phyloP scores from a whole-genome alignment of 2,888 invertebrate species.

The Antheraea assamensis region DNA sequence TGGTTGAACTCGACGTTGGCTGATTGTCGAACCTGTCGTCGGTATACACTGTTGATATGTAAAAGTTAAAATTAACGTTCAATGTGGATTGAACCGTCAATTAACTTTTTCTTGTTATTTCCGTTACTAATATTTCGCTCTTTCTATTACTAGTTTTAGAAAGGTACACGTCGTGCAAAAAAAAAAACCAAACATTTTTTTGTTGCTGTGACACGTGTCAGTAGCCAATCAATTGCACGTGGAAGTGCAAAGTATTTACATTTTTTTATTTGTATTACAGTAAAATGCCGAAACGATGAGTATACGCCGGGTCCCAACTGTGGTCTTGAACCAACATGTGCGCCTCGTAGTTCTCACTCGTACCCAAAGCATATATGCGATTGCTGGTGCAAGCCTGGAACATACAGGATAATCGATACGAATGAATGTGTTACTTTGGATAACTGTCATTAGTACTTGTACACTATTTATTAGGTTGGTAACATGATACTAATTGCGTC shows the following conservation, averaged over 20 bases:
- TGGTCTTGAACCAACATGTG: slow-evolving; percentile 43
- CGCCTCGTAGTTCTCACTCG: slow-evolving; percentile 34
- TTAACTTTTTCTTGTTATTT: too few relatives aligned
- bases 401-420: slow-evolving; percentile 37
- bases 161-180: too few relatives aligned
- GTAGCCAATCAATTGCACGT: background rate
- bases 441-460: slow-evolving; percentile 20
- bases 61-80: too few relatives aligned
- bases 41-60: too few relatives aligned
- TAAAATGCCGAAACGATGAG: slow-evolving; percentile 38
- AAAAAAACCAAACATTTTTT: too few relatives aligned
- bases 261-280: slow-evolving; percentile 24
- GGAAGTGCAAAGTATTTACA: background rate
- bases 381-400: slow-evolving; percentile 48
- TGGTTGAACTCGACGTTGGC: too few relatives aligned
- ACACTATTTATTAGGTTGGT: background rate
- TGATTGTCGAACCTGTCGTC: too few relatives aligned
- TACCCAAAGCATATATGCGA: slow-evolving; percentile 43
- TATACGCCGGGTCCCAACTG: slow-evolving; percentile 48
- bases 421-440: slow-evolving; percentile 35
- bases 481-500: background rate
- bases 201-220: too few relatives aligned
- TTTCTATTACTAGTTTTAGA: too few relatives aligned
- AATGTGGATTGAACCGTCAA: too few relatives aligned
- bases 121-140: too few relatives aligned